Evolutionary conservation across 92 coral and sea anemone genomes (phyloP).

Genomic region (Umimayanthus kanabou): DNA sequence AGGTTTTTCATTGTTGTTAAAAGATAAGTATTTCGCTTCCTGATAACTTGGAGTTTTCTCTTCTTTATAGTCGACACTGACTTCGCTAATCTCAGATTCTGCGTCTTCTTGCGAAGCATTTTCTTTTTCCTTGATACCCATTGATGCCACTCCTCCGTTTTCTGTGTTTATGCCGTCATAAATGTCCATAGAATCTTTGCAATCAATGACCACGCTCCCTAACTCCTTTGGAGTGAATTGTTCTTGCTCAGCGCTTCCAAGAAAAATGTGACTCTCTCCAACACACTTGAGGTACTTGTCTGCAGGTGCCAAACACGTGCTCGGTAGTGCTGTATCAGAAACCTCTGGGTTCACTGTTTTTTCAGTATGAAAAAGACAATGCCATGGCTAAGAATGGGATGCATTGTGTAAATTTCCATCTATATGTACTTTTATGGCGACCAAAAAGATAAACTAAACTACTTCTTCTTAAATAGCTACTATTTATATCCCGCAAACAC

Average conservation of each 20-base stretch:
- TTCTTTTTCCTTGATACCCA: not conserved
- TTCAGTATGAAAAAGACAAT: not conserved
- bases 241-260: slow-evolving; percentile 20
- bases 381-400: not conserved
- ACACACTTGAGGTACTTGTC: slow-evolving; percentile 10
- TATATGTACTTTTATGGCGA: too few species aligned
- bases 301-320: too few species aligned
- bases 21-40: not conserved
- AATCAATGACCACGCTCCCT: not conserved
- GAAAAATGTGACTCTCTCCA: slow-evolving; percentile 30
- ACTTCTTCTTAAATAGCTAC: too few species aligned
- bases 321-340: not conserved
- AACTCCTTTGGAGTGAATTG: not conserved
- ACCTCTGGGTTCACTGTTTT: not conserved
- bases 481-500: too few species aligned
- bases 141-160: not conserved
- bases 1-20: not conserved
- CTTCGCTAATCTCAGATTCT: not conserved
- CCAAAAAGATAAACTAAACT: too few species aligned
- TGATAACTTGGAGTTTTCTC: not conserved
- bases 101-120: not conserved
- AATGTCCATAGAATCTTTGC: not conserved
- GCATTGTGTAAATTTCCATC: too few species aligned
- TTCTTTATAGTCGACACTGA: not conserved
- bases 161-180: not conserved